Percentiles rank a stretch among this genome's conserved stretches.
These are phyloP conservation scores for Marmota flaviventris DNA, from an alignment of 2,113 vertebrate species.

Conservation along the genomic window DNA sequence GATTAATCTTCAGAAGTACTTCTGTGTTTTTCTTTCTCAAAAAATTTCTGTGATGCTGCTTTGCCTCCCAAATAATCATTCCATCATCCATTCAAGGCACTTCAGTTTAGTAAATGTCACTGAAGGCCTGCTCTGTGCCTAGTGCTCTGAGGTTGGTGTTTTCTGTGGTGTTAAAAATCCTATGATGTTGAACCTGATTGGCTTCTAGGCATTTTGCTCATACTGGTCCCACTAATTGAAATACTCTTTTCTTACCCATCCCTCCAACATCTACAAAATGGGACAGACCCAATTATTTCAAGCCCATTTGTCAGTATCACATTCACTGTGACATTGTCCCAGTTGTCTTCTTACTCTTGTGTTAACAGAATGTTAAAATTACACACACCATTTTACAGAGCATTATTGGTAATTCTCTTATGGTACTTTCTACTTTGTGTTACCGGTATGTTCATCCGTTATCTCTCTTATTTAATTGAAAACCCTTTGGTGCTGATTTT, in stretches of 20 bases:
- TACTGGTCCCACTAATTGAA: background rate
- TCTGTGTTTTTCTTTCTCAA: slow-evolving; percentile 9
- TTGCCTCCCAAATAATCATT: slow-evolving; percentile 11
- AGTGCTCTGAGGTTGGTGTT: background rate
- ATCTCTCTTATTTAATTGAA: background rate
- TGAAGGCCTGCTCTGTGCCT: background rate
- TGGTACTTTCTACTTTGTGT: slow-evolving; percentile 26
- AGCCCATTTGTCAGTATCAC: slow-evolving; percentile 6
- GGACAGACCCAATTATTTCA: background rate
- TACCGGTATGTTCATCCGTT: background rate
- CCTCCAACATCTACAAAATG: background rate
- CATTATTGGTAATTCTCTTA: background rate
- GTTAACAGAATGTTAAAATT: background rate
- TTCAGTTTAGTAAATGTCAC: background rate
- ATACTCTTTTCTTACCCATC: background rate
- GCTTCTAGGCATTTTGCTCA: background rate
- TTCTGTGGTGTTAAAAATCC: background rate
- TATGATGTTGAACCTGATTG: background rate
- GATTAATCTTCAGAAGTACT: slow-evolving; percentile 44
- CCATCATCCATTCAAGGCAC: background rate
- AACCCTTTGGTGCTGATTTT: background rate
- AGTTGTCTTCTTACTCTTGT: background rate
- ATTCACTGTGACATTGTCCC: background rate
- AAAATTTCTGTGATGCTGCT: background rate
- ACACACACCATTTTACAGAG: background rate